Evolutionary conservation across 2,113 vertebrate genomes (phyloP), one percentile per base, ranked within the genome.

Genomic region (Nibea albiflora): DNA sequence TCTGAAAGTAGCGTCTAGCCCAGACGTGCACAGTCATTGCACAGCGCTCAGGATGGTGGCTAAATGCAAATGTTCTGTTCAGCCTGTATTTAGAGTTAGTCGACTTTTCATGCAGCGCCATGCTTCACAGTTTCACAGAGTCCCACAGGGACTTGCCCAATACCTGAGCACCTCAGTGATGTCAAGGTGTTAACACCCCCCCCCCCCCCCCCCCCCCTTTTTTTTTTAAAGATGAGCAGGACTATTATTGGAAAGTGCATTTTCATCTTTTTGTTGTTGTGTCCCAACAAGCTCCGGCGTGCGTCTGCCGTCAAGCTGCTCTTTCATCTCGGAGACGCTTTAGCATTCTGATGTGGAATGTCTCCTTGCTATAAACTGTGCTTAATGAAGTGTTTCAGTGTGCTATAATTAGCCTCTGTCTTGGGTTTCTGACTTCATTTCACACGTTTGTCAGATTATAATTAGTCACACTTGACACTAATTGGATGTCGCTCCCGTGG

Each of bases 401-500:
- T 90, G 90, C 90, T 92, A 93, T 94, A 92, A 93, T 94, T 93
- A 94, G 89, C 90, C 85, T 89, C 80, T 74, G 91, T 91, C 93
- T 93, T 73, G 81, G 89, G 89, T 94, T 93, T 92, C 90, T 92
- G 92, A 93, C 92, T 94, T 92, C 90, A 93, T 94, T 93, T 94
- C 93, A 93, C 90, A 93, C 89, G 85, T 93, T 93, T 92, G 91
- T 93, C 92, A 88, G 92, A 94, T 93, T 93, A 89, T 95, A 94
- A 95, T 95, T 94, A 93, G 90, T 91, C 88, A 92, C 85, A 90
- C 92, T 93, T 89, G 87, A 92, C 88, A 90, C 92, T 94, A 95
- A 95, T 95, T 94, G 93, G 92, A 92, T 94, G 90, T 87, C 64
- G 83, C 88, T 93, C 91, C 81, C 11, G 78, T 92, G 90, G 91